A percentile compares a stretch with the other conserved stretches of the same genome.
Evolutionary conservation across 1,140 invertebrate genomes (phyloP).

Genomic region (Ectropis grisescens): DNA sequence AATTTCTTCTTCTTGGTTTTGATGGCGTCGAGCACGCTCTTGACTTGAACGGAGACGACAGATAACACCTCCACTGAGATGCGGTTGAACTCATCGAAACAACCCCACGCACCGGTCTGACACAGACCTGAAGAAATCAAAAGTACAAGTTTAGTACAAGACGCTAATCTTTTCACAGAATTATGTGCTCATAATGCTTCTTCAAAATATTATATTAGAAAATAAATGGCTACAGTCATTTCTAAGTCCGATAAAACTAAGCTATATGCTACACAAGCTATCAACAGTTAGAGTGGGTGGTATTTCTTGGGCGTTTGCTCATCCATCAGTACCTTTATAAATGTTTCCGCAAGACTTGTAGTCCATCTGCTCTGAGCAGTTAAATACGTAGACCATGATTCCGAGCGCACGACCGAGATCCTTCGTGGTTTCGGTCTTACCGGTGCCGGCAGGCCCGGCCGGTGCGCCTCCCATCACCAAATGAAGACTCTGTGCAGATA

Average conservation of each 20-base stretch:
- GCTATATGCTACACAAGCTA: too few species aligned
- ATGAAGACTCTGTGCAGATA: slow-evolving; percentile 82
- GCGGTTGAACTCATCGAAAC: slow-evolving; percentile 96
- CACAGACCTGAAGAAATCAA: slow-evolving; percentile 77
- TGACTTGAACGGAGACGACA: slow-evolving; percentile 91
- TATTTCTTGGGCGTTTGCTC: too few species aligned
- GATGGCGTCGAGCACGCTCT: slow-evolving; percentile 87
- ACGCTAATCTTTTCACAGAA: background rate
- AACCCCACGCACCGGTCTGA: slow-evolving; percentile 95
- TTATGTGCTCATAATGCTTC: background rate
- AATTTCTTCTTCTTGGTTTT: slow-evolving; percentile 84
- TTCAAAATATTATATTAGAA: background rate
- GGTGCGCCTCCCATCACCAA: slow-evolving; percentile 93
- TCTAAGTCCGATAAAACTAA: background rate
- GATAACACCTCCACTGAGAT: slow-evolving; percentile 94
- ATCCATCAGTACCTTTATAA: slow-evolving; percentile 89
- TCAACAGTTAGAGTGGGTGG: too few species aligned
- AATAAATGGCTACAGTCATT: background rate
- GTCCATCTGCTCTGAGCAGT: slow-evolving; percentile 97
- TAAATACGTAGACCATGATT: slow-evolving; percentile 96
- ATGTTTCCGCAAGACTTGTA: slow-evolving; percentile 95
- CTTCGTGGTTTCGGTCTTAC: slow-evolving; percentile 95
- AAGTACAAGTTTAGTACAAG: too few species aligned
- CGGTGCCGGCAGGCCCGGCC: slow-evolving; percentile 88
- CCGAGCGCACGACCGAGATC: slow-evolving; percentile 91